These are phyloP conservation scores for Cantharis nigra DNA, from an alignment of 2,888 invertebrate genomes.

Conservation along the genomic window DNA sequence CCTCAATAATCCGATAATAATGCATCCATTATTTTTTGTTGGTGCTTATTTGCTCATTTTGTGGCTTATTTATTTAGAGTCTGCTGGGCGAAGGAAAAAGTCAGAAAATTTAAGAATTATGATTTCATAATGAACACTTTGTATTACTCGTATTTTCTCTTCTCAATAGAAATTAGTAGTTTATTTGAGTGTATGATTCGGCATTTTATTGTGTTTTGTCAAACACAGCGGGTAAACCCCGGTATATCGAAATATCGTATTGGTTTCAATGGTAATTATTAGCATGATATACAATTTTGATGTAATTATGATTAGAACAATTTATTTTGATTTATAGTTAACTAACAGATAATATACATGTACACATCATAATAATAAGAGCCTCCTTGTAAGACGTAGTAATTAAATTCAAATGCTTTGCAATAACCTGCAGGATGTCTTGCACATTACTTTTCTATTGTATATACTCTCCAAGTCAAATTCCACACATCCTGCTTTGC, in stretches of 20 bases:
- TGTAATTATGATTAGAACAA: constrained; percentile 25
- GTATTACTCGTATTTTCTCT: neutral
- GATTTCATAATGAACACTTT: neutral
- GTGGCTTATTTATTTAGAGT: constrained; percentile 6
- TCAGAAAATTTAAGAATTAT: neutral
- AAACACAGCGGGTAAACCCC: constrained; percentile 23
- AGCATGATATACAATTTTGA: constrained; percentile 40
- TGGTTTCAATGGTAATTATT: constrained; percentile 44
- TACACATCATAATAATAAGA: neutral
- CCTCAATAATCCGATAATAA: constrained; percentile 47
- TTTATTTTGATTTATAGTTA: constrained; percentile 26
- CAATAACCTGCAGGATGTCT: neutral
- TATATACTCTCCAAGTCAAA: neutral
- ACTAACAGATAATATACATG: neutral
- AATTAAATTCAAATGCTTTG: neutral
- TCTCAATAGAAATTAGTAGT: constrained; percentile 14
- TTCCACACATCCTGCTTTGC: neutral
- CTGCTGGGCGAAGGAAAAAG: neutral
- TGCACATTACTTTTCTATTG: neutral
- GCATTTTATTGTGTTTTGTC: constrained; percentile 29
- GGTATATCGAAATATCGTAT: constrained; percentile 23
- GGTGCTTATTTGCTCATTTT: constrained; percentile 39
- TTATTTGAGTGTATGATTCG: constrained; percentile 31
- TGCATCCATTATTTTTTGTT: constrained; percentile 44
- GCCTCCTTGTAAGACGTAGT: neutral